phyloP scores from a whole-genome alignment of 2,113 vertebrate species.

The Anas platyrhynchos region DNA sequence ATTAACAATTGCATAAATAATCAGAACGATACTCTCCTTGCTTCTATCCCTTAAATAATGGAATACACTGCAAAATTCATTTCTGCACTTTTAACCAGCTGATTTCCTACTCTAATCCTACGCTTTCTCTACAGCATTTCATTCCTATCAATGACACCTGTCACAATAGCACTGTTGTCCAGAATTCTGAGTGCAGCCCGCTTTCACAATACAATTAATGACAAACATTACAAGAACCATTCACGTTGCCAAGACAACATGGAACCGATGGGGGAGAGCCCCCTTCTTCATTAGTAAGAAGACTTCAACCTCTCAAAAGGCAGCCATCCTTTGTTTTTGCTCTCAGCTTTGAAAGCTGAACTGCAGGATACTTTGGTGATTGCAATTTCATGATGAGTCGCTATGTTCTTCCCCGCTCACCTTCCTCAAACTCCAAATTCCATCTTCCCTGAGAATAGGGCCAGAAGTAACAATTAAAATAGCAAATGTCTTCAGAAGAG shows the following conservation, averaged over 20 bases:
- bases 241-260: not conserved
- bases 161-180: not conserved
- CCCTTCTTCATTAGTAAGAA: slow-evolving; percentile 41
- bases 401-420: slow-evolving; percentile 59
- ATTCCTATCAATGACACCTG: not conserved
- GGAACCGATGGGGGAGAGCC: slow-evolving; percentile 6
- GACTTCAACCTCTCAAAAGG: not conserved
- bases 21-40: not conserved
- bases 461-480: slow-evolving; percentile 75
- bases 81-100: not conserved
- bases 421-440: slow-evolving; percentile 68
- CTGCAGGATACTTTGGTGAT: slow-evolving; percentile 74
- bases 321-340: slow-evolving; percentile 13
- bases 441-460: slow-evolving; percentile 84
- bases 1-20: not conserved
- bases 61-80: not conserved
- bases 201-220: not conserved
- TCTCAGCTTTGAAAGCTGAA: slow-evolving; percentile 53
- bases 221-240: slow-evolving; percentile 52
- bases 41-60: not conserved
- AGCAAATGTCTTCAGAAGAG: slow-evolving; percentile 70
- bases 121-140: not conserved
- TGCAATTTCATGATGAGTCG: slow-evolving; percentile 44
- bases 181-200: not conserved
- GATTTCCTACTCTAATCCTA: slow-evolving; percentile 3